Percentiles rank a stretch among this genome's conserved stretches.
These are phyloP conservation scores for Lamellibrachia columna DNA, from an alignment of 2,888 invertebrate genomes.

Conservation along the genomic window DNA sequence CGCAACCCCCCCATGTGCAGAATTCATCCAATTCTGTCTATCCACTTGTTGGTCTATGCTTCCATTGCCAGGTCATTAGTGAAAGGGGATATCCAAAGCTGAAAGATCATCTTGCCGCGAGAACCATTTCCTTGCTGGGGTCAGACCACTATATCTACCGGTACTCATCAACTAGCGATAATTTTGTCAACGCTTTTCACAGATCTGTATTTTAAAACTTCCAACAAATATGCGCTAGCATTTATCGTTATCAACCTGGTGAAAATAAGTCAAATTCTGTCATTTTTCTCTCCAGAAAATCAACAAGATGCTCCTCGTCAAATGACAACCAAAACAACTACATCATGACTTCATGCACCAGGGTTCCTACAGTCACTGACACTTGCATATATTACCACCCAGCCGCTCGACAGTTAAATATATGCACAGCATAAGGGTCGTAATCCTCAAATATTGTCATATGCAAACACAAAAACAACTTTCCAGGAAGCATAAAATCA, in stretches of 20 bases:
- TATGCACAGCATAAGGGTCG: neutral
- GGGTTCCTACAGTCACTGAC: neutral
- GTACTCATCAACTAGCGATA: neutral
- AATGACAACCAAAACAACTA: neutral
- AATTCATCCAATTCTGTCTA: neutral
- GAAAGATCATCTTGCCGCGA: neutral
- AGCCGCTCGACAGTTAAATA: neutral
- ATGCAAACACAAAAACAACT: neutral
- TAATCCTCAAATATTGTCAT: neutral
- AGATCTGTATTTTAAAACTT: neutral
- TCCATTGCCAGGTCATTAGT: neutral
- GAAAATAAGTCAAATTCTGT: neutral
- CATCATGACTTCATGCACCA: neutral
- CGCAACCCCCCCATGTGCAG: no score
- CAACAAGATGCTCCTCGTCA: neutral
- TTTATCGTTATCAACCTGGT: neutral
- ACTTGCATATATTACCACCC: neutral
- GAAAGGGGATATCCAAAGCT: neutral
- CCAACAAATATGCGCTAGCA: neutral
- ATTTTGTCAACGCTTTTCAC: neutral
- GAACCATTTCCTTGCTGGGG: neutral
- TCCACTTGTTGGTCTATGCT: neutral
- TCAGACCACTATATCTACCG: neutral
- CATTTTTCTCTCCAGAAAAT: neutral
- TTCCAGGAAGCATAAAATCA: neutral